Evolutionary conservation across 2,888 invertebrate genomes (phyloP).

Genomic region (Himalopsyche anomala): DNA sequence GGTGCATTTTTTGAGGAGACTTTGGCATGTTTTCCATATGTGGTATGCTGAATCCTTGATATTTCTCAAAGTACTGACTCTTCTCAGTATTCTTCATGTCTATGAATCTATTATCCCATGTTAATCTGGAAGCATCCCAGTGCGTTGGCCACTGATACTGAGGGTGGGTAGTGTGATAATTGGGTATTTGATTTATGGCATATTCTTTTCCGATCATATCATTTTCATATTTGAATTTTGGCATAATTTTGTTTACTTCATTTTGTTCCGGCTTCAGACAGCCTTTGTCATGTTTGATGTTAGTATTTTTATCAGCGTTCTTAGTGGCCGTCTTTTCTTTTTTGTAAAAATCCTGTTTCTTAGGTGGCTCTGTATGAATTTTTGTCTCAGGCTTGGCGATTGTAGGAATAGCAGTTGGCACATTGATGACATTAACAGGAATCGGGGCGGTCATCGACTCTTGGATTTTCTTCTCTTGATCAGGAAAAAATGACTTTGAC

Average conservation of each 20-base stretch:
- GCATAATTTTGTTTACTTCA: conserved; percentile 77
- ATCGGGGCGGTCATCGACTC: conserved; percentile 68
- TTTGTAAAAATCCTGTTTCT: conserved; percentile 77
- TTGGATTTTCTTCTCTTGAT: conserved; percentile 69
- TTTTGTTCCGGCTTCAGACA: conserved; percentile 74
- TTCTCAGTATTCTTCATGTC: conserved; percentile 76
- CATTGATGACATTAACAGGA: conserved; percentile 74
- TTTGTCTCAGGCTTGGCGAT: conserved; percentile 73
- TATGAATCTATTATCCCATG: conserved; percentile 77
- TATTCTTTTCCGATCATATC: conserved; percentile 79
- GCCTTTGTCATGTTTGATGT: conserved; percentile 74
- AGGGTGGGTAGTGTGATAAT: conserved; percentile 80
- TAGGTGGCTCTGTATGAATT: conserved; percentile 71
- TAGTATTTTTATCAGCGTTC: conserved; percentile 71
- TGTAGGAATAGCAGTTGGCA: conserved; percentile 68
- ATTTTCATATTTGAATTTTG: conserved; percentile 76
- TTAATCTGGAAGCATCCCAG: conserved; percentile 76
- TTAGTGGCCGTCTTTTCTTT: conserved; percentile 74
- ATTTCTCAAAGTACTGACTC: conserved; percentile 78
- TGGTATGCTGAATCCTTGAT: conserved; percentile 78
- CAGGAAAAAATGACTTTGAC: conserved; percentile 75
- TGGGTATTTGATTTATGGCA: conserved; percentile 81
- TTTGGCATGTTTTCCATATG: conserved; percentile 79
- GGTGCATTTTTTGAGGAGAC: conserved; percentile 78
- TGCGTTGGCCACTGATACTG: conserved; percentile 80